Evolutionary conservation across 2,797 vertebrate species (phyloP).

Genomic region (Gymnodraco acuticeps): DNA sequence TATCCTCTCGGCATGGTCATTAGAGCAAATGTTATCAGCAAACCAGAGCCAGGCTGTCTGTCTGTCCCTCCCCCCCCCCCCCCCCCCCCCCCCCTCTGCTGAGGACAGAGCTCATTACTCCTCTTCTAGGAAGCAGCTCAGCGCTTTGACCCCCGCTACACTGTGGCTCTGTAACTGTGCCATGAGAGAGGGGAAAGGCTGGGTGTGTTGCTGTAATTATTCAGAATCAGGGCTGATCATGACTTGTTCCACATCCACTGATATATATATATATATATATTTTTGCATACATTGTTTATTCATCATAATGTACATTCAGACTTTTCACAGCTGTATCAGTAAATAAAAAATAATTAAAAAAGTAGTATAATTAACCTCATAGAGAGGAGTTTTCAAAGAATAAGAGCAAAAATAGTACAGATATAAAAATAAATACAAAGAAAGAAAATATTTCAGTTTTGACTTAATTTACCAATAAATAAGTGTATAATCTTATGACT

Average conservation of each 20-base stretch:
- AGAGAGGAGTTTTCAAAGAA: too few relatives aligned
- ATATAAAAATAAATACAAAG: too few relatives aligned
- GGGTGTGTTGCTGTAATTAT: conserved; percentile 59
- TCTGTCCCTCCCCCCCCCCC: conserved; percentile 21
- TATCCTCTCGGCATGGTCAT: conserved; percentile 51
- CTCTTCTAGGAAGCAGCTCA: conserved; percentile 41
- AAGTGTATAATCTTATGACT: too few relatives aligned
- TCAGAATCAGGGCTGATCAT: conserved; percentile 44
- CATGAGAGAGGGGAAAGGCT: conserved; percentile 9
- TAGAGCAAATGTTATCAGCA: conserved; percentile 48
- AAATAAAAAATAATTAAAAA: too few relatives aligned
- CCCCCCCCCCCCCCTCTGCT: conserved; percentile 14
- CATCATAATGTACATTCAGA: too few relatives aligned
- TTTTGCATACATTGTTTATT: too few relatives aligned
- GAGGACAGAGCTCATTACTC: conserved; percentile 36
- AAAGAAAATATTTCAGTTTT: too few relatives aligned
- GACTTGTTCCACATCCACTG: conserved; percentile 35
- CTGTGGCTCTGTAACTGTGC: conserved; percentile 20
- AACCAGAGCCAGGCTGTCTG: conserved; percentile 30
- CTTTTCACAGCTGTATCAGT: too few relatives aligned
- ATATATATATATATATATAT: too few relatives aligned
- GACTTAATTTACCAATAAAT: too few relatives aligned
- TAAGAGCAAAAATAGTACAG: too few relatives aligned
- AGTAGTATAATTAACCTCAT: too few relatives aligned
- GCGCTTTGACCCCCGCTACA: conserved; percentile 45